These are phyloP conservation scores for Macrobrachium rosenbergii DNA, from an alignment of 1,140 invertebrate species.

Conservation along the genomic window DNA sequence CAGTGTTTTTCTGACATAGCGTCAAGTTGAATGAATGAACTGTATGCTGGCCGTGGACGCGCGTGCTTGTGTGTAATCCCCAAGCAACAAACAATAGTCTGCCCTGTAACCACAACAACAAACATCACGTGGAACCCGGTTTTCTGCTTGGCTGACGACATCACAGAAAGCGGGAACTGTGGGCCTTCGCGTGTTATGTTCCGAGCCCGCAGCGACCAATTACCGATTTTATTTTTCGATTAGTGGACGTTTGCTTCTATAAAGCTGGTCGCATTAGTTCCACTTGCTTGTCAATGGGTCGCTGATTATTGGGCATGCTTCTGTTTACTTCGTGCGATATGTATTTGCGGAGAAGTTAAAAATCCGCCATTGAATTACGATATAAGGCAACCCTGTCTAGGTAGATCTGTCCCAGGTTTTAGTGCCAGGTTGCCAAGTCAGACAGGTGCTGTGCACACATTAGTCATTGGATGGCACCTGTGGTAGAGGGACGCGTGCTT, in stretches of 20 bases:
- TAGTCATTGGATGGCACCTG: conserved; percentile 35
- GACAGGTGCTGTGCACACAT: conserved; percentile 6
- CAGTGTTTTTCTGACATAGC: no score
- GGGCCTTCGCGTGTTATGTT: neutral
- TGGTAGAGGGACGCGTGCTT: neutral
- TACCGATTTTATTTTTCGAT: neutral
- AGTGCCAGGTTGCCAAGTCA: conserved; percentile 29
- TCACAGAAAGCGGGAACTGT: conserved; percentile 37
- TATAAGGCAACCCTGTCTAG: neutral
- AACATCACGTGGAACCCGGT: conserved; percentile 13
- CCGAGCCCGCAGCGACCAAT: neutral
- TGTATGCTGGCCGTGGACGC: no score
- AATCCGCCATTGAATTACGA: neutral
- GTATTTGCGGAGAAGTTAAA: no score
- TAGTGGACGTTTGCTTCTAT: neutral
- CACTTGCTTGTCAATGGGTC: no score
- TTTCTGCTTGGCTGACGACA: conserved; percentile 30
- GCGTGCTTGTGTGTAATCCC: no score
- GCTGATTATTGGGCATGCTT: no score
- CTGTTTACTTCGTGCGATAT: no score
- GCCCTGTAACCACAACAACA: conserved; percentile 9
- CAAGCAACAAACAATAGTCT: neutral
- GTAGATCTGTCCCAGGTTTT: neutral
- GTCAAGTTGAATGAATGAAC: no score
- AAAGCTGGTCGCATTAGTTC: no score